phyloP scores from a whole-genome alignment of 1,140 invertebrate genomes.

The Diorhabda sublineata region DNA sequence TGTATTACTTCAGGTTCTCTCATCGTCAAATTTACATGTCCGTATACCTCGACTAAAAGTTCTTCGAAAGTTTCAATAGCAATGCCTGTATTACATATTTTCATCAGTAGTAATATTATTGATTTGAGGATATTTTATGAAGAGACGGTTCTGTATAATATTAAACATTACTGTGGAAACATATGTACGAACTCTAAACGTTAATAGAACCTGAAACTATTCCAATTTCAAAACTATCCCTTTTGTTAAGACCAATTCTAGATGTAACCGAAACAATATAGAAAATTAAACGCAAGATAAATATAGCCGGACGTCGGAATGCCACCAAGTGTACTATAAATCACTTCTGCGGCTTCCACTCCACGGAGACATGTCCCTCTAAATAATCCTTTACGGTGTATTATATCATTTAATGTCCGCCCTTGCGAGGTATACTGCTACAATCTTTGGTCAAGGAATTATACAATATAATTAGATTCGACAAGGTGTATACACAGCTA shows the following conservation, averaged over 20 bases:
- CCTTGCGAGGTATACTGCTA: background rate
- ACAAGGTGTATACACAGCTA: background rate
- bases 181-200: background rate
- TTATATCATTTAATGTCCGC: conserved; percentile 18
- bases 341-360: conserved; percentile 12
- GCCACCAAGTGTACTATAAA: conserved; percentile 10
- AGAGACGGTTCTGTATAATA: background rate
- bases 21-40: no score
- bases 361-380: conserved; percentile 4
- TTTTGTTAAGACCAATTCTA: background rate
- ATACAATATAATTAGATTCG: background rate
- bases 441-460: conserved; percentile 10
- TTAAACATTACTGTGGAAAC: background rate
- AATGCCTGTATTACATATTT: no score
- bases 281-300: conserved; percentile 19
- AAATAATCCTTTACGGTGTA: conserved; percentile 20
- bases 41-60: no score
- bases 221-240: background rate
- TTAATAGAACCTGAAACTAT: background rate
- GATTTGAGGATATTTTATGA: no score
- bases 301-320: conserved; percentile 3
- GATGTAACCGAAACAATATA: conserved; percentile 15
- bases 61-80: no score
- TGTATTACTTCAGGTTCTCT: no score
- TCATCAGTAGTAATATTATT: no score